A percentile compares a stretch with the other conserved stretches of the same genome.
Conservation (phyloP, 2,797 vertebrate species). For the Glossophaga mutica region DNA sequence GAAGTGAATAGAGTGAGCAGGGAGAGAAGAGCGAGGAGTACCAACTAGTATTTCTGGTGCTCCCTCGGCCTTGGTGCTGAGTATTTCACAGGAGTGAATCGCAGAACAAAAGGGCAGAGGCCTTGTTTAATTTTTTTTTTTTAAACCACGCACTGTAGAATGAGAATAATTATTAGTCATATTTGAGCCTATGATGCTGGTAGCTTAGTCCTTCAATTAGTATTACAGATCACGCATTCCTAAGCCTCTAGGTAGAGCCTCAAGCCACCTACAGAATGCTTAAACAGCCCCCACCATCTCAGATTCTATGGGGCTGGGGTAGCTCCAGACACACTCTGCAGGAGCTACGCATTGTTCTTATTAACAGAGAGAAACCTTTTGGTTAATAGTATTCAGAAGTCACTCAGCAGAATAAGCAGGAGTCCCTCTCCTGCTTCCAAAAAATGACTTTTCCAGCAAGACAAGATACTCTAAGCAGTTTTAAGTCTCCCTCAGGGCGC, state of each 20-base stretch:
- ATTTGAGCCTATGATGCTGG: background rate
- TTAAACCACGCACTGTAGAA: background rate
- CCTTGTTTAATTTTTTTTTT: constrained; percentile 31
- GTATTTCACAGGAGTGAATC: constrained; percentile 9
- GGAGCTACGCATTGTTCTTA: background rate
- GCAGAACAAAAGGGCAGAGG: constrained; percentile 58
- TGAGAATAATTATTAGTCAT: constrained; percentile 65
- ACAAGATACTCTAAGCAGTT: background rate
- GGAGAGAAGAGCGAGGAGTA: background rate
- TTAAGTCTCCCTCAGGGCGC: background rate
- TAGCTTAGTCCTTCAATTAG: constrained; percentile 54
- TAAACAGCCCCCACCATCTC: background rate
- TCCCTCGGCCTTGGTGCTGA: background rate
- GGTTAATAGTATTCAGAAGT: background rate
- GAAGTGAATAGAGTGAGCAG: background rate
- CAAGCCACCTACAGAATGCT: background rate
- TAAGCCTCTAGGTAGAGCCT: background rate
- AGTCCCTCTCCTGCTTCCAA: background rate
- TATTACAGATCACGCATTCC: background rate
- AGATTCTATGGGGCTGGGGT: background rate
- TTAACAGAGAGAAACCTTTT: background rate
- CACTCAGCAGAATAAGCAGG: background rate
- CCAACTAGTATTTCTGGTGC: background rate
- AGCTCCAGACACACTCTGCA: background rate
- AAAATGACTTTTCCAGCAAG: background rate